A percentile compares a stretch with the other conserved stretches of the same genome.
phyloP scores from a whole-genome alignment of 2,797 vertebrate species.

The Rhinatrema bivittatum region DNA sequence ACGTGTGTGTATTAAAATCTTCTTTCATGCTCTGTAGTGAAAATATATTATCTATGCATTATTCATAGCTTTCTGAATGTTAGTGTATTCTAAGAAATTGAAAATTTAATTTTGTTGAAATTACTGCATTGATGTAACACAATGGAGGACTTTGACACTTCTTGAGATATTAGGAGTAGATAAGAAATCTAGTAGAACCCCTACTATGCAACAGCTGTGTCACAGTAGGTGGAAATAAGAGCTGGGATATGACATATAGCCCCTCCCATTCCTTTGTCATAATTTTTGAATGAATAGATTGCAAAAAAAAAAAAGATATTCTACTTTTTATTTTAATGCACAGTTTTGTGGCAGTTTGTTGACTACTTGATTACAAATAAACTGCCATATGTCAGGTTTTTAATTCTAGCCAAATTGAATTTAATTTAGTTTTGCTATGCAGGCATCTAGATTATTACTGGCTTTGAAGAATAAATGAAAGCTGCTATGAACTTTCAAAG shows the following conservation, averaged over 20 bases:
- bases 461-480: too few species aligned
- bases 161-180: constrained; percentile 2
- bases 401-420: too few species aligned
- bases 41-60: neutral
- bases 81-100: neutral
- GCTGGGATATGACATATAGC: neutral
- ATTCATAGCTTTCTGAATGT: neutral
- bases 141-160: constrained; percentile 1
- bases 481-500: too few species aligned
- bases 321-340: neutral
- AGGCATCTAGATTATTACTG: too few species aligned
- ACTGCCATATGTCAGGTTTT: neutral
- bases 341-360: neutral
- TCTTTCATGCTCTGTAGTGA: neutral
- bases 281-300: neutral
- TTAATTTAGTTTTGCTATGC: too few species aligned
- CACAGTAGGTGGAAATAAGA: constrained; percentile 14
- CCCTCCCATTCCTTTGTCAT: neutral
- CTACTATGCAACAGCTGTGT: constrained; percentile 16
- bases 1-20: too few species aligned
- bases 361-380: neutral
- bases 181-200: constrained; percentile 9
- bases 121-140: constrained; percentile 5
- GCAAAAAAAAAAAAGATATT: neutral
- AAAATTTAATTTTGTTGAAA: constrained; percentile 7